A percentile compares a stretch with the other conserved stretches of the same genome.
phyloP scores from a whole-genome alignment of 64 coral and sea anemone genomes.

The Hydrozoanthus tunicans region DNA sequence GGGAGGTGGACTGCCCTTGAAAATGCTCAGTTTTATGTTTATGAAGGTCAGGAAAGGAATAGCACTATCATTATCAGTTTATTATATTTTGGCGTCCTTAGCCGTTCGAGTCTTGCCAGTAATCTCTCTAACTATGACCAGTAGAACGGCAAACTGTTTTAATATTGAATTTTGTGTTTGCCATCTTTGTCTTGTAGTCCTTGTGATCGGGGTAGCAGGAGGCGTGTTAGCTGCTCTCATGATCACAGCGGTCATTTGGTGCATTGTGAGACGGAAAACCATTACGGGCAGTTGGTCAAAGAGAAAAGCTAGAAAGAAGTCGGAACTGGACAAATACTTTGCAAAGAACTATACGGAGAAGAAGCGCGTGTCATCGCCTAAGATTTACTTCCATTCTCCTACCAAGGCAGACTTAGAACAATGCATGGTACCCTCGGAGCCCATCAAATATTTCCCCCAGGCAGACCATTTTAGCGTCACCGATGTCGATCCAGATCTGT shows the following conservation, averaged over 20 bases:
- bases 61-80: too few relatives aligned
- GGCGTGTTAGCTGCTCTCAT: conserved; percentile 36
- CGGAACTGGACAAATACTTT: neutral
- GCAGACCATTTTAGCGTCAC: conserved; percentile 26
- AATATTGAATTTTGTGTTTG: too few relatives aligned
- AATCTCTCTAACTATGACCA: too few relatives aligned
- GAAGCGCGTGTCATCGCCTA: neutral
- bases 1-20: too few relatives aligned
- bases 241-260: conserved; percentile 31
- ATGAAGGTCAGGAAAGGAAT: too few relatives aligned
- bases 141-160: too few relatives aligned
- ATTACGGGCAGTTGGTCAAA: neutral
- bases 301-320: neutral
- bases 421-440: conserved; percentile 16
- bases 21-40: too few relatives aligned
- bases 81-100: too few relatives aligned
- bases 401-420: conserved; percentile 28
- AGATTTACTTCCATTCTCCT: neutral
- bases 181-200: neutral
- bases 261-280: conserved; percentile 14
- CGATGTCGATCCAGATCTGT: conserved; percentile 41
- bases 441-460: conserved; percentile 41
- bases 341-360: neutral
- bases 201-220: conserved; percentile 13
- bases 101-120: too few relatives aligned